These are phyloP conservation scores for Cetoscarus ocellatus DNA, from an alignment of 2,797 vertebrate species.

Conservation along the genomic window DNA sequence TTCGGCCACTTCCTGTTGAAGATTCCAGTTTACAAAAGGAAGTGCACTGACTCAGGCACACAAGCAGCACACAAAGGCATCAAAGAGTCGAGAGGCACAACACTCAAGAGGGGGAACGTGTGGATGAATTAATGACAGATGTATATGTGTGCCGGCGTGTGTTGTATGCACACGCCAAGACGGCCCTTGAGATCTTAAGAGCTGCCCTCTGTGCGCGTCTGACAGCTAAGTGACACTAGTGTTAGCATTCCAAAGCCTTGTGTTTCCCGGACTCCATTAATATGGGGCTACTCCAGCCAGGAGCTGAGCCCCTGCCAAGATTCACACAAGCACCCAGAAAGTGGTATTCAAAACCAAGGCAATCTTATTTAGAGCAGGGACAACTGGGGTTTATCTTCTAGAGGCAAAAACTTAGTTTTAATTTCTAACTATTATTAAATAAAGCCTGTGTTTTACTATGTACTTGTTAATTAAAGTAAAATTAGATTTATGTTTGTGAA, in stretches of 20 bases:
- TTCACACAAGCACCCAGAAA: conserved; percentile 38
- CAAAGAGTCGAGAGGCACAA: conserved; percentile 58
- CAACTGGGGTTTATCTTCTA: too few species aligned
- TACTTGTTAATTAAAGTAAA: too few species aligned
- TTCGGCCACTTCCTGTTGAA: conserved; percentile 44
- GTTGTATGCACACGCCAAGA: conserved; percentile 47
- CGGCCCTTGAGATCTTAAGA: conserved; percentile 66
- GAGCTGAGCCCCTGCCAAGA: conserved; percentile 61
- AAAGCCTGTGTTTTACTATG: too few species aligned
- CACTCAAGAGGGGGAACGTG: conserved; percentile 47
- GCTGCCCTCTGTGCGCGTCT: conserved; percentile 58
- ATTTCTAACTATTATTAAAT: too few species aligned
- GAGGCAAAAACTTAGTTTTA: too few species aligned
- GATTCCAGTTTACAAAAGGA: conserved; percentile 40
- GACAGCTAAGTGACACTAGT: conserved; percentile 64
- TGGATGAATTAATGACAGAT: conserved; percentile 56
- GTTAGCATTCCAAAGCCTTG: conserved; percentile 74
- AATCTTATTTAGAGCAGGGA: not conserved
- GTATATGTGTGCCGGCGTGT: conserved; percentile 29
- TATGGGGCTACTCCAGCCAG: conserved; percentile 57
- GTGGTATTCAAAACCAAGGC: conserved; percentile 28
- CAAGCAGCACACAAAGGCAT: conserved; percentile 48
- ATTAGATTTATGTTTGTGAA: too few species aligned
- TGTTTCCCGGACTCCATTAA: conserved; percentile 74
- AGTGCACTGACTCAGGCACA: conserved; percentile 28